Base-by-base conservation (phyloP, 2,888 invertebrate genomes). In the Malachius bipustulatus region DNA sequence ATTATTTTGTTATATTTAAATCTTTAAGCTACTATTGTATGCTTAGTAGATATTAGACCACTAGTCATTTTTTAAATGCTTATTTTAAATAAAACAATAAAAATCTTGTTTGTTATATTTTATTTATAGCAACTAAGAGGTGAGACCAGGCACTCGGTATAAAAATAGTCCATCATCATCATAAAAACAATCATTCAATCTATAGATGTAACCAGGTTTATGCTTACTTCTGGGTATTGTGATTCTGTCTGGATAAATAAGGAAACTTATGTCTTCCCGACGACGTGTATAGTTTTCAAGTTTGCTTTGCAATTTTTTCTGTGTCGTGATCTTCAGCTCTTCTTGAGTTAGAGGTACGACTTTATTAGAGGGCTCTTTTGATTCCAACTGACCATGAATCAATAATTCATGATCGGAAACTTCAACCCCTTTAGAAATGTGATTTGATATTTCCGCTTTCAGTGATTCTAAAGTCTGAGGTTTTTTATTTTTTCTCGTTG, bases 141-240 rank as follows among this genome's bases (percentile, higher is more conserved):
- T n/a, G n/a, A n/a, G n/a, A n/a, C 82, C 82, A 43, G 82, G 75
- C 30, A 84, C 79, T 51, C 82, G 69, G 55, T 84, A 88, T 36
- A 87, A 65, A 64, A 87, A 83, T 55, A 66, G 69, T 0, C 87
- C 87, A 65, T 84, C 79, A 55, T 76, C 70, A 54, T 84, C 82
- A 60, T 87, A 88, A 56, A 75, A 88, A 48, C 80, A 79, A 60
- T 87, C 82, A 43, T 78, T 72, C 0, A 84, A 66, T 62, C 77
- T 78, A 52, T 82, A 87, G 4, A 77, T 76, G 28, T 69, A 73
- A 14, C 76, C 79, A 49, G 57, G 61, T 46, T 73, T 73, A 46
- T 68, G 70, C 19, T 73, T 64, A 34, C 73, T 69, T 47, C 69
- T 71, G 3, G 85, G 83, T 42, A 87, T 82, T 45, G 66, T 66